phyloP scores from a whole-genome alignment of 1,140 invertebrate genomes.

The Armadillidium nasatum region DNA sequence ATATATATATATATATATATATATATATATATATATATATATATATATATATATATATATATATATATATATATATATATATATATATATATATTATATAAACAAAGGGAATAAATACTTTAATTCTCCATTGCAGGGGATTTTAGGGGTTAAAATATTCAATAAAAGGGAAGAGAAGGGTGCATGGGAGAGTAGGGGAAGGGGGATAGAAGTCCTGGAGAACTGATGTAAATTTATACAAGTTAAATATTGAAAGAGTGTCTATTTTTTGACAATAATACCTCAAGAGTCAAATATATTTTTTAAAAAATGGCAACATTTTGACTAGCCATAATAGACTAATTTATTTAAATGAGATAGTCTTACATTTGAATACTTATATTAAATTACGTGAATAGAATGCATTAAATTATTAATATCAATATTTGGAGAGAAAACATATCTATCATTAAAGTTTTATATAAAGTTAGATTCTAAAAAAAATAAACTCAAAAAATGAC shows the following conservation, averaged over 20 bases:
- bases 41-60: no score
- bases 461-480: background rate
- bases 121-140: no score
- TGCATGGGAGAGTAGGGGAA: no score
- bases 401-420: background rate
- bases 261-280: background rate
- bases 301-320: constrained; percentile 9
- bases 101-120: no score
- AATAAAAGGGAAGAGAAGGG: no score
- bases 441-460: background rate
- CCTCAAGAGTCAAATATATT: background rate
- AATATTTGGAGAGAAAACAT: background rate
- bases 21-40: no score
- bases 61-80: no score
- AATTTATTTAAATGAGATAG: constrained; percentile 6
- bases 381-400: constrained; percentile 2
- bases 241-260: background rate
- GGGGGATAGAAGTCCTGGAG: no score
- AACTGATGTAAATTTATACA: background rate
- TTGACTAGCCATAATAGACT: background rate
- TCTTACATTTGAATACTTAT: background rate
- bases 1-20: no score
- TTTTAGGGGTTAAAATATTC: no score
- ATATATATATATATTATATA: no score
- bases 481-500: background rate